A percentile compares a stretch with the other conserved stretches of the same genome.
Conservation (phyloP, 2,797 vertebrate genomes). For the Apogon hyalosoma region DNA sequence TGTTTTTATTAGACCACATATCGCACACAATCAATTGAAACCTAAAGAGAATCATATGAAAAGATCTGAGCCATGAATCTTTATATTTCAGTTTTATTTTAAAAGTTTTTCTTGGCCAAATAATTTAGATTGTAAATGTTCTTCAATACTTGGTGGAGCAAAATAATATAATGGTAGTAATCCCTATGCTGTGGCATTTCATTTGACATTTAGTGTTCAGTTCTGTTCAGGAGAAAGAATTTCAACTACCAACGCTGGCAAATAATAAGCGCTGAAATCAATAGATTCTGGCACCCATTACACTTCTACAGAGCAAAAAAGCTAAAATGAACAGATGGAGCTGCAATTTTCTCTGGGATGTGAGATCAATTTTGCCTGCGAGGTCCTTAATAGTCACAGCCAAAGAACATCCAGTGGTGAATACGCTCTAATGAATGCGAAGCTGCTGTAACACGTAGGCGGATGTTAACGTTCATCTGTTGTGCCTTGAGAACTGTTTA, state of each 20-base stretch:
- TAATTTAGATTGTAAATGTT: conserved; percentile 3
- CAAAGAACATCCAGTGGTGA: conserved; percentile 39
- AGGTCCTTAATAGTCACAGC: conserved; percentile 41
- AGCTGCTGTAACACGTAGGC: conserved; percentile 23
- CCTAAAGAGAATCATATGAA: neutral
- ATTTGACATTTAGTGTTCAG: conserved; percentile 51
- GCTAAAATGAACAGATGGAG: conserved; percentile 18
- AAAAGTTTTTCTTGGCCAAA: conserved; percentile 7
- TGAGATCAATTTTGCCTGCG: conserved; percentile 43
- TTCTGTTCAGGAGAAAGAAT: conserved; percentile 32
- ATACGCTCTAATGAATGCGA: conserved; percentile 42
- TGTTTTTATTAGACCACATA: no score
- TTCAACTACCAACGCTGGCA: conserved; percentile 13
- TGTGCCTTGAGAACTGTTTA: conserved; percentile 29
- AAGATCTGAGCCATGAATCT: neutral
- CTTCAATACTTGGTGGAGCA: neutral
- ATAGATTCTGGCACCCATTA: conserved; percentile 18
- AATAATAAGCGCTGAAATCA: conserved; percentile 51
- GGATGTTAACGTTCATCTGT: conserved; percentile 22
- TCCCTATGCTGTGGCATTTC: conserved; percentile 36
- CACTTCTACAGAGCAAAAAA: conserved; percentile 19
- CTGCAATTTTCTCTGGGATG: conserved; percentile 48
- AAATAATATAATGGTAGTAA: conserved; percentile 15
- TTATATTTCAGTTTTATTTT: neutral
- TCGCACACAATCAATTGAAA: neutral